These are phyloP conservation scores for Anhinga rufa DNA, from an alignment of 2,113 vertebrate species.

Conservation along the genomic window DNA sequence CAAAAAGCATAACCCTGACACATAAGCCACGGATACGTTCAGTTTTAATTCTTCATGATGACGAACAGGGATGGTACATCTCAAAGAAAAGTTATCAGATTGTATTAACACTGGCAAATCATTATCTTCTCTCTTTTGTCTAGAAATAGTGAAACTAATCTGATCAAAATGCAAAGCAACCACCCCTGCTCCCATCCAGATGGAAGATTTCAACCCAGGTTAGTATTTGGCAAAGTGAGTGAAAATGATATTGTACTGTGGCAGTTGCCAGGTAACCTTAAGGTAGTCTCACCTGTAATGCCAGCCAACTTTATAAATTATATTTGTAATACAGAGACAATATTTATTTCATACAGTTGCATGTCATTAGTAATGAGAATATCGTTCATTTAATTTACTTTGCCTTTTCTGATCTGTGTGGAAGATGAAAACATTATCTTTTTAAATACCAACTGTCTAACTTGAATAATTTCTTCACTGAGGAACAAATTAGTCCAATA, in stretches of 20 bases:
- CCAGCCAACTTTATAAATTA: neutral
- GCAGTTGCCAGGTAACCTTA: slow-evolving; percentile 12
- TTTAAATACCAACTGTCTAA: neutral
- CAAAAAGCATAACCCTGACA: neutral
- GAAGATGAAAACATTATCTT: neutral
- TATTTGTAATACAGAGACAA: neutral
- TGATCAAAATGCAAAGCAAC: neutral
- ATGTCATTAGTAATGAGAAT: neutral
- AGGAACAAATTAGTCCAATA: neutral
- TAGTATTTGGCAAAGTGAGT: neutral
- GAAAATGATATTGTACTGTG: neutral
- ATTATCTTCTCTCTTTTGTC: neutral
- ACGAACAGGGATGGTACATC: neutral
- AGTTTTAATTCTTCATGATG: neutral
- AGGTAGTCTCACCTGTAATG: neutral
- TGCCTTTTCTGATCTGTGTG: neutral
- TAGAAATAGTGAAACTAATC: neutral
- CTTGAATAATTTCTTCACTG: neutral
- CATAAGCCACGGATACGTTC: neutral
- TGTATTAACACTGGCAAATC: neutral
- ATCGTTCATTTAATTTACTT: neutral
- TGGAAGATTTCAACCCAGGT: slow-evolving; percentile 9
- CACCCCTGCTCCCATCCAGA: neutral
- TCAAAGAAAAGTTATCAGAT: neutral
- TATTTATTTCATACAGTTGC: neutral